Evolutionary conservation across 2,888 invertebrate genomes (phyloP).

Genomic region (Uloborus plumipes): DNA sequence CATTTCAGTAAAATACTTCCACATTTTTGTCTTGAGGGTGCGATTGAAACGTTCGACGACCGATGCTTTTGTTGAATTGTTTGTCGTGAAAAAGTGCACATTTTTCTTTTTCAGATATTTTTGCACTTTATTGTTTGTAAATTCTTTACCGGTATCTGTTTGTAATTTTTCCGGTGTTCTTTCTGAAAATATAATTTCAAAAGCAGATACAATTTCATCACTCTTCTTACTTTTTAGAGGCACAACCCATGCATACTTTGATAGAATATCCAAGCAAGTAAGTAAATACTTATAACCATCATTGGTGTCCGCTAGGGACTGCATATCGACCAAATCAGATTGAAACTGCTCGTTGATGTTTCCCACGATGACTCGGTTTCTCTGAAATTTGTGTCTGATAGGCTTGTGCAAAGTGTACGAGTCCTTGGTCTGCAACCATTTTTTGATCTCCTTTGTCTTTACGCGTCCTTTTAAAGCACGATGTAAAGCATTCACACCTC

Average conservation of each 20-base stretch:
- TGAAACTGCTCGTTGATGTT: constrained; percentile 67
- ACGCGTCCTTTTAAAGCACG: constrained; percentile 4
- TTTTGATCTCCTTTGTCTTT: constrained; percentile 23
- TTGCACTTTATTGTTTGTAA: constrained; percentile 60
- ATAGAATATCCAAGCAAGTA: constrained; percentile 67
- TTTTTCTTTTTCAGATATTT: constrained; percentile 61
- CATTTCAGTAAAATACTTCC: constrained; percentile 18
- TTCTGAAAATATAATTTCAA: constrained; percentile 45
- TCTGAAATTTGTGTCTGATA: constrained; percentile 28
- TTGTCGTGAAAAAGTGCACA: constrained; percentile 66
- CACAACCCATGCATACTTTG: constrained; percentile 65
- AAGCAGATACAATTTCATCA: constrained; percentile 43
- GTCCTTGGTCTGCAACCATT: constrained; percentile 42
- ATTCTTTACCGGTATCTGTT: constrained; percentile 67
- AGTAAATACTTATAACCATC: constrained; percentile 66
- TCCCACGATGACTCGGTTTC: constrained; percentile 61
- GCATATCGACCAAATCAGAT: constrained; percentile 66
- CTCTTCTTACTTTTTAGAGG: constrained; percentile 66
- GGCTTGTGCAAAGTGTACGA: constrained; percentile 57
- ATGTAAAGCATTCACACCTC: constrained; percentile 15
- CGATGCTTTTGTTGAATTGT: constrained; percentile 68
- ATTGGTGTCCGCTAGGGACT: constrained; percentile 47
- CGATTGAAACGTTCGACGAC: constrained; percentile 69
- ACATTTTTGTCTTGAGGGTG: constrained; percentile 68
- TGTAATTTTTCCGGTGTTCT: constrained; percentile 60